phyloP scores from a whole-genome alignment of 1,140 invertebrate genomes.

The Lepidurus couesii region DNA sequence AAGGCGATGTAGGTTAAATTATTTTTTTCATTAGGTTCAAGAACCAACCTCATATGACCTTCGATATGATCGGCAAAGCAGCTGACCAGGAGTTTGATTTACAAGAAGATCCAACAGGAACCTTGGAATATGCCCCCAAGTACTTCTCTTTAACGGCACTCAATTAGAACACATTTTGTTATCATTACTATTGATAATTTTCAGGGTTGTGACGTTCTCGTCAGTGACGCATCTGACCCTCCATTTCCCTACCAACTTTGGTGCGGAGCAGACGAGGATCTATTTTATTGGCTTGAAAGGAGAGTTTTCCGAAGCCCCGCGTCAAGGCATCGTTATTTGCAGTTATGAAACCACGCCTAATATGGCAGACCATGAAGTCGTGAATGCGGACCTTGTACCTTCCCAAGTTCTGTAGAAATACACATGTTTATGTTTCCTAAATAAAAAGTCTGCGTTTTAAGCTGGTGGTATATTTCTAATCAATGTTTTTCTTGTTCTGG shows the following conservation, averaged over 20 bases:
- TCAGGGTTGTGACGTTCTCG: slow-evolving; percentile 81
- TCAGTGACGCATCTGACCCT: slow-evolving; percentile 79
- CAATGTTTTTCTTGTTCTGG: too few relatives aligned
- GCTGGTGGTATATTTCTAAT: too few relatives aligned
- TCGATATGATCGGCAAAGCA: slow-evolving; percentile 68
- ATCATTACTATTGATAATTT: slow-evolving; percentile 27
- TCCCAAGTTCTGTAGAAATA: background rate
- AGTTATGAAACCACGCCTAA: slow-evolving; percentile 81
- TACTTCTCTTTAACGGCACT: slow-evolving; percentile 46
- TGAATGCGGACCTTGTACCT: background rate
- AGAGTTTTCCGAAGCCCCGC: slow-evolving; percentile 74
- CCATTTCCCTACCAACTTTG: slow-evolving; percentile 83
- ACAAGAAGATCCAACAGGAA: slow-evolving; percentile 65
- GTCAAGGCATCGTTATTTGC: slow-evolving; percentile 83
- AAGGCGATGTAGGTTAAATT: slow-evolving; percentile 25
- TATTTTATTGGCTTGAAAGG: slow-evolving; percentile 94
- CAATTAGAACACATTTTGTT: background rate
- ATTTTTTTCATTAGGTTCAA: slow-evolving; percentile 62
- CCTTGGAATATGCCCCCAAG: slow-evolving; percentile 84
- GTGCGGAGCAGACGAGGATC: slow-evolving; percentile 72
- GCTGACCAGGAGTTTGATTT: slow-evolving; percentile 90
- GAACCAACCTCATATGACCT: slow-evolving; percentile 87
- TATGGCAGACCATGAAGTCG: slow-evolving; percentile 69
- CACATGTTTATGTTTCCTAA: background rate
- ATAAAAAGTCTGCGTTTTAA: background rate